phyloP scores from a whole-genome alignment of 2,113 vertebrate species.

The Hymenochirus boettgeri region DNA sequence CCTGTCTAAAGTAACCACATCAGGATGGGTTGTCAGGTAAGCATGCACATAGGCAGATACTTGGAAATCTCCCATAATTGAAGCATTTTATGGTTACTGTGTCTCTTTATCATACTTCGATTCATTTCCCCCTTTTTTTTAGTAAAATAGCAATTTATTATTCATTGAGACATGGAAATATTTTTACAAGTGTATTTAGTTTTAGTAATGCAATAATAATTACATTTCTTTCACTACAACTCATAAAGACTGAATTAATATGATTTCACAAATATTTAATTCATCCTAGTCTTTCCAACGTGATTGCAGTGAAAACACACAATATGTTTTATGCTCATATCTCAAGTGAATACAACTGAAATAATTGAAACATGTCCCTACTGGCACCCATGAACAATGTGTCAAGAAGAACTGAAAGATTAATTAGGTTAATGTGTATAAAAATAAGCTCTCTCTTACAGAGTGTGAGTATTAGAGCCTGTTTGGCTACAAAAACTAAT shows the following conservation, averaged over 20 bases:
- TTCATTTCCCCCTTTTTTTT: background rate
- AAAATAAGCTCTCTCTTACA: background rate
- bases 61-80: no score
- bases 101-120: background rate
- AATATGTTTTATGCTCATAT: background rate
- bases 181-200: background rate
- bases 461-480: no score
- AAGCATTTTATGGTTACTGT: background rate
- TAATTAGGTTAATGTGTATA: constrained; percentile 28
- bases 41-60: no score
- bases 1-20: no score
- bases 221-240: constrained; percentile 3
- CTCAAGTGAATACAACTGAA: constrained; percentile 10
- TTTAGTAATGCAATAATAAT: background rate
- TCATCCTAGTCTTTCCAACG: background rate
- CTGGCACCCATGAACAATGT: background rate
- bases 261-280: background rate
- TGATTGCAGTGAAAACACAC: background rate
- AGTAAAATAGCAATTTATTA: background rate
- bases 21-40: no score
- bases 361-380: constrained; percentile 22
- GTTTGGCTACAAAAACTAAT: no score
- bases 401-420: background rate
- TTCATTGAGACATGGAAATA: background rate
- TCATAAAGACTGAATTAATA: constrained; percentile 1